Base-by-base conservation (phyloP, 2,888 invertebrate species). In the Stenodema calcarata region DNA sequence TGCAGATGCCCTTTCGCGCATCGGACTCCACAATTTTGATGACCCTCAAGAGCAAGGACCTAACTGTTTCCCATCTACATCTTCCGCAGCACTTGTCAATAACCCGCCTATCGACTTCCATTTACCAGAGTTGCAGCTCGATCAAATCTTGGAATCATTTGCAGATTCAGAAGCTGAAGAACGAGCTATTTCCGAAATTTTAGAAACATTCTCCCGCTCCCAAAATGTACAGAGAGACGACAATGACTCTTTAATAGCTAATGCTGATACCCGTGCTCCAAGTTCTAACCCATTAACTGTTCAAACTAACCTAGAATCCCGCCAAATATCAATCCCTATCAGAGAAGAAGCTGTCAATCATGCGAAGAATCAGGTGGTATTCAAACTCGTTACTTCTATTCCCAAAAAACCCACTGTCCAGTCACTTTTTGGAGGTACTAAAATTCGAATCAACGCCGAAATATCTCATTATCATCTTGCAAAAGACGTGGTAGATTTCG, bases 381-480 rank as follows among this genome's bases (percentile, higher is more conserved):
- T 85, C 35, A 69, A 76, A 23, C 30, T 70, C 12, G 50, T 27
- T 4, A 27, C 76, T n/a, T 41, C 35, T n/a, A 16, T 42, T n/a
- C 42, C 76, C 14, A 14, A n/a, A 18, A 50, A 47, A 80, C 80
- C 80, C 14, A 44, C 35, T 0, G 47, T 82, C 42, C 11, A 16
- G 28, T 12, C 28, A 6, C 82, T 41, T 6, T 62, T 44, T 14
- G 27, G n/a, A n/a, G 16, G 80, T 11, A 47, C 73, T n/a, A 86
- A 86, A 79, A 73, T 42, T n/a, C 54, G 86, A 35, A 30, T 79
- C 9, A 50, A 14, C 2, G 86, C 50, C 1, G 75, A 86, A 79
- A 27, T 3, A 73, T n/a, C n/a, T n/a, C n/a, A n/a, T n/a, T n/a
- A n/a, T 14, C n/a, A 35, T 18, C 30, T 85, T 1, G 85, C 81